A percentile compares a stretch with the other conserved stretches of the same genome.
Conservation (phyloP, 2,797 vertebrate genomes). For the Myioborus miniatus region DNA sequence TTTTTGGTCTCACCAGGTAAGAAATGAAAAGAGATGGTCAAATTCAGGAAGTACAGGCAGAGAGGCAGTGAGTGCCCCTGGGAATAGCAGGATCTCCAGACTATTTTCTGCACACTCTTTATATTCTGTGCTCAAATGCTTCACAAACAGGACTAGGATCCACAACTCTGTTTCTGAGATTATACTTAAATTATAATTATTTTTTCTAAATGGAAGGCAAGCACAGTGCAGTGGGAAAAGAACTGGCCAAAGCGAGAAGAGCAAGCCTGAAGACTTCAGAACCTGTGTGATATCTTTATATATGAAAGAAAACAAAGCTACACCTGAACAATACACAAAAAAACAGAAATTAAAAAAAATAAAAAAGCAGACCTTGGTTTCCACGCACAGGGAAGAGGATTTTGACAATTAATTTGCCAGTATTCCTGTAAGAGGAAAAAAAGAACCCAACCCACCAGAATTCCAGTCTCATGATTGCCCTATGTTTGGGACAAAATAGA, state of each 20-base stretch:
- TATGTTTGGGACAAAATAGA: neutral
- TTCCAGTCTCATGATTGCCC: no score
- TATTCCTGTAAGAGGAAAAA: neutral
- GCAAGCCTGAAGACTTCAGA: neutral
- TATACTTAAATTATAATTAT: neutral
- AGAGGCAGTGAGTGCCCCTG: neutral
- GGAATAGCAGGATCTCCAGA: neutral
- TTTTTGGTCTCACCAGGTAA: neutral
- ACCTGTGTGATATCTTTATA: neutral
- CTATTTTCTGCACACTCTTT: neutral
- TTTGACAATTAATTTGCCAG: neutral
- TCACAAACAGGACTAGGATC: neutral
- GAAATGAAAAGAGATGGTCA: neutral
- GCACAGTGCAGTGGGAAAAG: neutral
- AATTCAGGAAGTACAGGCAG: neutral
- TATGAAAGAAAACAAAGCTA: neutral
- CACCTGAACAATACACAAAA: neutral
- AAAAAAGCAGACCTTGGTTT: neutral
- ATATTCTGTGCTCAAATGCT: neutral
- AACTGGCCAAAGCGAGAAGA: neutral
- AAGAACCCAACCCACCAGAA: neutral
- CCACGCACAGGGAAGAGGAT: accelerated
- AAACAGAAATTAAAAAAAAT: no score
- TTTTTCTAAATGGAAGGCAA: neutral
- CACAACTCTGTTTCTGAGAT: neutral